Evolutionary conservation across 2,797 vertebrate genomes (phyloP), one percentile per base, ranked within the genome.

Genomic region (Nannoperca australis): DNA sequence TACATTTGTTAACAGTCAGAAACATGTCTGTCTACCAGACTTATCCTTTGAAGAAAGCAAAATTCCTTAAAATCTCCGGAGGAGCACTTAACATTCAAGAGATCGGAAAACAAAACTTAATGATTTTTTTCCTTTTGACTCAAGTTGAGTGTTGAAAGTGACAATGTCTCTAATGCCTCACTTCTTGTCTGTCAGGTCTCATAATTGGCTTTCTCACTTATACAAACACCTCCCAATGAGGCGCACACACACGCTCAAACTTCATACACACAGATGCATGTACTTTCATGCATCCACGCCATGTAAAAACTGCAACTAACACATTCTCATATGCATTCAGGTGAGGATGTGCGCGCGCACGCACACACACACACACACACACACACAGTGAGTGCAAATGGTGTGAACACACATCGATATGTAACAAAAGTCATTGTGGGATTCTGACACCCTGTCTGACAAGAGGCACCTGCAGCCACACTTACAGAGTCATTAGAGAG

Each of bases 131-230:
- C 0, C 14, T 36, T 44, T n/a, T 54, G 38, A 63, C 22, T 56
- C 2, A 49, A 79, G 61, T 17, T 54, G 47, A 63, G 36, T 20
- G 4, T 2, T 64, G 20, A 64, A 76, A 30, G 7, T 69, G 58
- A 56, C 22, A n/a, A 47, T 10, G 6, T 38, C 47, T 79, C 34
- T 71, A 18, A 40, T 51, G 34, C 36, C 20, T 78, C 49, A 34
- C 59, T 77, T 50, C 58, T 86, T 64, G 59, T 78, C 58, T 83
- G 38, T 78, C 72, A 58, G 18, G 8, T 78, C 42, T 76, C 38
- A 68, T 90, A 89, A 92, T 92, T 89, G 87, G 82, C 56, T 87
- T 89, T 85, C 75, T 85, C 85, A 88, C 86, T 54, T 85, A 36
- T 38, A 42, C 24, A 38, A 67, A 61, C 69, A 69, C 72, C 85